Conservation (phyloP, 2,888 invertebrate species). For the Lepetodrilus schrolli region DNA sequence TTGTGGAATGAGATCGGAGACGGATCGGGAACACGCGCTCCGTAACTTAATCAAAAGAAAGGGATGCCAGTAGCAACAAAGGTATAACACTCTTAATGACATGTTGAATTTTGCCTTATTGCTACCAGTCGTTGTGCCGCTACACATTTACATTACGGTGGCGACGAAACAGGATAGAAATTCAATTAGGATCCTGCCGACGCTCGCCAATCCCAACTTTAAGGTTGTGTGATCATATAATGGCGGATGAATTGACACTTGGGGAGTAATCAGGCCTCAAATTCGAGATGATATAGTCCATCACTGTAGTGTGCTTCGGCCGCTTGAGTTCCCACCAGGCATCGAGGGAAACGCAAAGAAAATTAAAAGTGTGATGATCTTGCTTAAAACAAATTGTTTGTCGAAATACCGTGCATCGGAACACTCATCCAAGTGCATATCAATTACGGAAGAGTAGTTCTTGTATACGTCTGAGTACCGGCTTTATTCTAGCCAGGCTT, state of each 20-base stretch:
- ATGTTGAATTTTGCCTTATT: conserved; percentile 24
- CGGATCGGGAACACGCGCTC: conserved; percentile 28
- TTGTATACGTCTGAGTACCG: too few relatives aligned
- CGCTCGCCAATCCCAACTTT: conserved; percentile 24
- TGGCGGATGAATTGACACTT: conserved; percentile 27
- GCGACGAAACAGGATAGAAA: conserved; percentile 19
- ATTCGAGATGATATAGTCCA: conserved; percentile 27
- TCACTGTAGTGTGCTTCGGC: conserved; percentile 4
- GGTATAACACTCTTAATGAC: conserved; percentile 26
- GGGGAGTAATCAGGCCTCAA: conserved; percentile 27
- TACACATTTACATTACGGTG: conserved; percentile 9
- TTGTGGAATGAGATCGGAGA: conserved; percentile 23
- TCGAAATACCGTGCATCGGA: conserved; percentile 3
- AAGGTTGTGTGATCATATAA: conserved; percentile 27
- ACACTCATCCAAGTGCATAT: too few relatives aligned
- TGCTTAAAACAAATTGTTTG: conserved; percentile 27
- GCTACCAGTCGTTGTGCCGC: conserved; percentile 22
- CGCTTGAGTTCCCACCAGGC: conserved; percentile 13
- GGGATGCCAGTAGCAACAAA: conserved; percentile 13
- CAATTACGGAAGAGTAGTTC: too few relatives aligned
- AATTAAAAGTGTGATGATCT: conserved; percentile 27
- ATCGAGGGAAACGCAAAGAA: conserved; percentile 23
- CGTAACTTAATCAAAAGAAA: conserved; percentile 29
- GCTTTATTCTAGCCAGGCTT: too few relatives aligned
- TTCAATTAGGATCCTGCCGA: conserved; percentile 6